Evolutionary conservation across 1,140 invertebrate genomes (phyloP).

Genomic region (Conopomorpha cramerella): DNA sequence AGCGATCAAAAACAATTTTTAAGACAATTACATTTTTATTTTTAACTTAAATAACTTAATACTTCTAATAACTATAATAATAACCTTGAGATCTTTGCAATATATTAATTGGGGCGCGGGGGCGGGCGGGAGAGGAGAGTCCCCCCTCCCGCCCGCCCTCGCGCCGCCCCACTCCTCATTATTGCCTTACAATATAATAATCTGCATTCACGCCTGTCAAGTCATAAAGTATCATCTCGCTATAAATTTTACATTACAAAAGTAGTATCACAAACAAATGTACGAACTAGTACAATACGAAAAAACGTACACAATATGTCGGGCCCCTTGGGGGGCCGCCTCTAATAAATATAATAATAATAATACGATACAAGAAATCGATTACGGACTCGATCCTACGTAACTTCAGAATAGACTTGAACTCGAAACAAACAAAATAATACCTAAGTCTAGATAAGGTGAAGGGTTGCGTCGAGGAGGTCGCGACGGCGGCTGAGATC

Average conservation of each 20-base stretch:
- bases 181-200: conserved; percentile 31
- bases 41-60: conserved; percentile 62
- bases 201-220: conserved; percentile 32
- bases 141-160: background rate
- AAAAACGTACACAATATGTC: conserved; percentile 47
- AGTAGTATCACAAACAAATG: conserved; percentile 62
- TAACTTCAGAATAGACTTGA: conserved; percentile 54
- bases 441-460: conserved; percentile 51
- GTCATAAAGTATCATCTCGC: conserved; percentile 44
- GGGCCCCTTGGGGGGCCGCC: conserved; percentile 29
- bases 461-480: too few species aligned
- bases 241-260: conserved; percentile 58
- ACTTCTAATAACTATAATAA: conserved; percentile 58
- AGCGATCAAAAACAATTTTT: conserved; percentile 51
- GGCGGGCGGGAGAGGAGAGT: conserved; percentile 9
- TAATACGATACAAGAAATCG: conserved; percentile 40
- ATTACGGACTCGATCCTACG: conserved; percentile 30
- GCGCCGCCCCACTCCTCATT: conserved; percentile 12
- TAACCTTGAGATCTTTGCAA: conserved; percentile 58
- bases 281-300: conserved; percentile 55
- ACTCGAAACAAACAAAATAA: conserved; percentile 52
- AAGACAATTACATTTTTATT: conserved; percentile 53
- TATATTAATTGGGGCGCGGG: conserved; percentile 21
- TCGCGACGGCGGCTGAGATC: too few species aligned
- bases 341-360: conserved; percentile 57